phyloP scores from a whole-genome alignment of 2,888 invertebrate species.

The Metacarcinus magister region DNA sequence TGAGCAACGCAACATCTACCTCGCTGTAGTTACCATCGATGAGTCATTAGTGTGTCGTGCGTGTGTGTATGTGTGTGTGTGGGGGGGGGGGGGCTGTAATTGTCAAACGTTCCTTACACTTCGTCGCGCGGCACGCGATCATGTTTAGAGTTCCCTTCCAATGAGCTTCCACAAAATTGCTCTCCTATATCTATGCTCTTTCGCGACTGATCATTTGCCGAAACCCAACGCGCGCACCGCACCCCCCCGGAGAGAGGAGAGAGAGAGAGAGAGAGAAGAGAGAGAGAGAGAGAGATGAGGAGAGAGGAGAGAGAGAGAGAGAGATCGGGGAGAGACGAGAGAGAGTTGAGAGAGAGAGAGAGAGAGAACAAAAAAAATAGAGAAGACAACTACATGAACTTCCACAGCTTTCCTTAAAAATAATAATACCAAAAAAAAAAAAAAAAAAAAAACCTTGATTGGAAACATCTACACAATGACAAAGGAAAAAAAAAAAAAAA shows the following conservation, averaged over 20 bases:
- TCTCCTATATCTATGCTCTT: too few relatives aligned
- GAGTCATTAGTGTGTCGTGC: neutral
- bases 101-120: neutral
- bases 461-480: neutral
- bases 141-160: neutral
- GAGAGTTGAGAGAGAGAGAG: conserved; percentile 37
- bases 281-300: neutral
- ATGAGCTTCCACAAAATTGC: neutral
- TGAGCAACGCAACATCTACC: neutral
- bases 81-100: neutral
- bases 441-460: too few relatives aligned
- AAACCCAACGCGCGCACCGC: too few relatives aligned
- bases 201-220: too few relatives aligned
- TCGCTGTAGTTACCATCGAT: neutral
- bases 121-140: neutral
- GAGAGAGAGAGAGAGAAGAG: neutral
- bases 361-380: neutral
- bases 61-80: too few relatives aligned
- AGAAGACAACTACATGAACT: neutral
- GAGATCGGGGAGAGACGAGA: neutral
- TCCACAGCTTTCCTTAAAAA: neutral
- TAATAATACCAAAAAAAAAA: neutral
- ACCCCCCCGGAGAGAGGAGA: too few relatives aligned
- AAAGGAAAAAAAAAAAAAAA: neutral
- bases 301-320: neutral